Conservation (phyloP, 2,888 invertebrate genomes). For the Caenorhabditis angaria region DNA sequence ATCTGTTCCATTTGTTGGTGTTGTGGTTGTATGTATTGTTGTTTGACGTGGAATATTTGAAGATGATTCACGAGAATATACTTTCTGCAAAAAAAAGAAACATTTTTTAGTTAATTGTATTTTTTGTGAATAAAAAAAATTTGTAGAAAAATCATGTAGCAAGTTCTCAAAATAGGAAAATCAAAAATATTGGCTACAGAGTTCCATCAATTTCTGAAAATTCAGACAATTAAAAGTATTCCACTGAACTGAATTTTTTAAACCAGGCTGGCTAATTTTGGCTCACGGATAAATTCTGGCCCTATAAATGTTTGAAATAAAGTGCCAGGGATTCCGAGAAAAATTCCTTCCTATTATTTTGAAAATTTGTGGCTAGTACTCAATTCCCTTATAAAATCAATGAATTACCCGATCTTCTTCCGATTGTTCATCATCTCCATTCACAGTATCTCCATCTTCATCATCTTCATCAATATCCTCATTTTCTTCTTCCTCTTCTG, state of each 20-base stretch:
- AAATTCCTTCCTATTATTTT: too few species aligned
- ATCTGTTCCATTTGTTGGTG: slow-evolving; percentile 5
- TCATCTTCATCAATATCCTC: slow-evolving; percentile 14
- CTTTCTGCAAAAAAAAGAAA: slow-evolving; percentile 11
- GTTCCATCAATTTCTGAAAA: too few species aligned
- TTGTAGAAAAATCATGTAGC: neutral
- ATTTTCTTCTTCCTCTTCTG: slow-evolving; percentile 6
- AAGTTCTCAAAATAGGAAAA: neutral
- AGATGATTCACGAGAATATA: slow-evolving; percentile 28
- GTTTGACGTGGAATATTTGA: slow-evolving; percentile 22
- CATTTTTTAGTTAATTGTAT: neutral
- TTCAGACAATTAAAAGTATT: too few species aligned
- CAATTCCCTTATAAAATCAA: too few species aligned
- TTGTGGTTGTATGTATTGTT: neutral
- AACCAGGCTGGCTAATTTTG: too few species aligned
- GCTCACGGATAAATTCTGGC: too few species aligned
- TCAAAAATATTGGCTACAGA: too few species aligned
- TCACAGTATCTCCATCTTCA: slow-evolving; percentile 23
- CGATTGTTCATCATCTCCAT: slow-evolving; percentile 42
- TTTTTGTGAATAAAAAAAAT: neutral
- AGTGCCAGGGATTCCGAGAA: too few species aligned
- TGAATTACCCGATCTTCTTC: slow-evolving; percentile 32
- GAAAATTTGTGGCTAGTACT: neutral
- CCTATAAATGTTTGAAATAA: too few species aligned
- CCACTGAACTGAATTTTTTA: too few species aligned